Evolutionary conservation across 2,888 invertebrate genomes (phyloP), one percentile per base, ranked within the genome.

Genomic region (Phalera bucephala): DNA sequence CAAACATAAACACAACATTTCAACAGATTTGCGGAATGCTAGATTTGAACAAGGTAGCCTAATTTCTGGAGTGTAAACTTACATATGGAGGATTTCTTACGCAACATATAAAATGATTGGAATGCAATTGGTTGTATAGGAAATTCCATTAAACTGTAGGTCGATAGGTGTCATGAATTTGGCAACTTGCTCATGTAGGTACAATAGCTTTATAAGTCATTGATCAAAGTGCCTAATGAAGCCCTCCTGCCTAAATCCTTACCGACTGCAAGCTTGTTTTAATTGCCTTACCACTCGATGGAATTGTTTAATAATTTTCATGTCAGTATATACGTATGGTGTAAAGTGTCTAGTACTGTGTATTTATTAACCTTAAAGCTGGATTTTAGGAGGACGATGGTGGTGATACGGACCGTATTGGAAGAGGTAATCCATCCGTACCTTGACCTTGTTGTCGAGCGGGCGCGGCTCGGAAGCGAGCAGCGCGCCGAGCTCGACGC

Each of bases 381-480:
- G 10, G 22, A 4, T 22, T 9, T 10, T 22, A 22, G 10, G 22
- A 10, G 4, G 22, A 5, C 4, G 10, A 22, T 10, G n/a, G n/a
- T n/a, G n/a, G n/a, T n/a, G n/a, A n/a, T n/a, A 4, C 4, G 9
- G 10, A 10, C 5, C 22, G 5, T 22, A 21, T 10, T 10, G 3
- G 10, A 22, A 22, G 5, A 22, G 22, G 22, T 22, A 8, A 6
- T 5, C 17, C 14, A n/a, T 7, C 9, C 90, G 72, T 85, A 94
- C 94, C 92, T 94, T 94, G 69, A 94, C 94, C 88, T 94, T 94
- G 77, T 93, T 94, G 86, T 94, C 93, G 64, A 90, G 91, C 55
- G 90, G 90, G 56, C 93, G 93, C 77, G 93, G 93, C 77, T 93
- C 93, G 58, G 93, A 85, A 71, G 91, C 92, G 72, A 91, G 90